A percentile compares a stretch with the other conserved stretches of the same genome.
phyloP scores from a whole-genome alignment of 64 coral and sea anemone species.

The Stichodactyla mertensii region DNA sequence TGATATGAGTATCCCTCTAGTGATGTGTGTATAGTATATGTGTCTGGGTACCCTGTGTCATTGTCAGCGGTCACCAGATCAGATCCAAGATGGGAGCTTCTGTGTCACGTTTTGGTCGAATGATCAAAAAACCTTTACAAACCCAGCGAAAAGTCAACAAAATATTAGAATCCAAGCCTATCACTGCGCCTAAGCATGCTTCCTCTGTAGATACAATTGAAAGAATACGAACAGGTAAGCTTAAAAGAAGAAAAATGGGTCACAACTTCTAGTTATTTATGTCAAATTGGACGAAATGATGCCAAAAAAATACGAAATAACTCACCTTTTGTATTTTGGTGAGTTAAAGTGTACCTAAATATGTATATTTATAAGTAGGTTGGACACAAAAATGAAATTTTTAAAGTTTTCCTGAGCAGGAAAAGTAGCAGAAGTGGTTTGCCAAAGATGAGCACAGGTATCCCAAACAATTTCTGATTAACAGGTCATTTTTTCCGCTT shows the following conservation, averaged over 20 bases:
- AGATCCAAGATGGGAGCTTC: constrained; percentile 69
- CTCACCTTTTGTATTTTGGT: background rate
- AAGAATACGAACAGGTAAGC: constrained; percentile 52
- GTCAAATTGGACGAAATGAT: background rate
- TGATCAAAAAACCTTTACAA: constrained; percentile 78
- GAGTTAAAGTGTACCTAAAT: background rate
- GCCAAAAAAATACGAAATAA: background rate
- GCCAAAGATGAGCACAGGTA: background rate
- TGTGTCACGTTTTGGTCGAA: constrained; percentile 44
- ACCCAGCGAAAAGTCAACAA: constrained; percentile 55
- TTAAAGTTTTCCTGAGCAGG: background rate
- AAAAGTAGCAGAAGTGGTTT: background rate
- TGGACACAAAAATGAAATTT: background rate
- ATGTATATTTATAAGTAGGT: background rate
- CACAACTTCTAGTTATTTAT: background rate
- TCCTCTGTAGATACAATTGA: constrained; percentile 48
- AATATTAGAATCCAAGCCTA: constrained; percentile 82
- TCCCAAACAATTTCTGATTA: background rate
- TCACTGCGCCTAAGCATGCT: constrained; percentile 61
- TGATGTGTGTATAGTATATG: too few relatives aligned
- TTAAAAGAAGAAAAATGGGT: background rate
- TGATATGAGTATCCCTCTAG: too few relatives aligned
- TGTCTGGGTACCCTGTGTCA: background rate
- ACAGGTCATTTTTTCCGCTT: too few relatives aligned
- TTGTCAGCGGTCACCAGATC: background rate